phyloP scores from a whole-genome alignment of 2,888 invertebrate species.

The Chromoteleia sp. region DNA sequence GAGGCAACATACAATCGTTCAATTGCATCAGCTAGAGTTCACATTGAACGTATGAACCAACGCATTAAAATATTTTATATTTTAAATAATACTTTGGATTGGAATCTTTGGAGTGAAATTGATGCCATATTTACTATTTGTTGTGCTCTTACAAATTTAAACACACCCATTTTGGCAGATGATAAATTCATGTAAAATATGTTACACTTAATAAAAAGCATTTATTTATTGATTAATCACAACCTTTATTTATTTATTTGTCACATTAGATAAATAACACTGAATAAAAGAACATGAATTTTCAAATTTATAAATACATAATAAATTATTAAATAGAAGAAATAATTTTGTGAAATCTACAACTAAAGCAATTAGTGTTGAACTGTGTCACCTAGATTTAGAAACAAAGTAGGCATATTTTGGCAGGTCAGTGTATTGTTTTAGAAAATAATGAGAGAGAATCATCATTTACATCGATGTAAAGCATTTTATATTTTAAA shows the following conservation, averaged over 20 bases:
- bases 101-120: neutral
- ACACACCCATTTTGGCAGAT: constrained; percentile 26
- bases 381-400: no score
- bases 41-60: constrained; percentile 34
- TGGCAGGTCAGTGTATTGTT: no score
- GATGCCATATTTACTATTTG: constrained; percentile 33
- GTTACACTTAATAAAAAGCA: neutral
- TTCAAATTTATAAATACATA: neutral
- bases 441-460: no score
- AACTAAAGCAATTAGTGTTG: no score
- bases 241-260: neutral
- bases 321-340: no score
- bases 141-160: constrained; percentile 37
- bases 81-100: constrained; percentile 7
- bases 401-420: no score
- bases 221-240: no score
- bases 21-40: constrained; percentile 50
- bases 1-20: constrained; percentile 49
- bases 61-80: constrained; percentile 28
- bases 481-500: no score
- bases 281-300: no score
- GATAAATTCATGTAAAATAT: constrained; percentile 31
- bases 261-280: neutral
- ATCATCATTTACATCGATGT: no score
- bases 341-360: no score